A percentile compares a stretch with the other conserved stretches of the same genome.
Evolutionary conservation across 2,113 vertebrate genomes (phyloP).

Genomic region (Macaca nemestrina): DNA sequence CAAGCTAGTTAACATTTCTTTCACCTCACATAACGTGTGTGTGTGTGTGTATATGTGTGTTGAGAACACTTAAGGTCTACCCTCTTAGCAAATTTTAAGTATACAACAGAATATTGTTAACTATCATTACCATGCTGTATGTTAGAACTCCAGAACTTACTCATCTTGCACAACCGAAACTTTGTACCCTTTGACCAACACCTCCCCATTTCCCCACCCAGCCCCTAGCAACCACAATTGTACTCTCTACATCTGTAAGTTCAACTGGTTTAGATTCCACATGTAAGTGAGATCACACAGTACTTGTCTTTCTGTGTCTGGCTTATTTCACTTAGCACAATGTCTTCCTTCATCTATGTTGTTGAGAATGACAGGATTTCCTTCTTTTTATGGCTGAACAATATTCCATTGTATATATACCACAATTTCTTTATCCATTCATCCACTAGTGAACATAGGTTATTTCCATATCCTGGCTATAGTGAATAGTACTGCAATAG

Average conservation of each 20-base stretch:
- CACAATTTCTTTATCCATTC: neutral
- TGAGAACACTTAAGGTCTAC: neutral
- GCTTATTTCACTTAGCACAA: neutral
- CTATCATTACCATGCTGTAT: fast-evolving
- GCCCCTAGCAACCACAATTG: neutral
- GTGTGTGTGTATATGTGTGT: neutral
- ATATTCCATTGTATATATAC: neutral
- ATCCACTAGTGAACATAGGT: too few species aligned
- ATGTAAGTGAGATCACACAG: neutral
- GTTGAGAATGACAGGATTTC: neutral
- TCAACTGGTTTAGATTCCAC: neutral
- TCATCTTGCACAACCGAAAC: neutral
- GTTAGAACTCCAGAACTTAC: neutral
- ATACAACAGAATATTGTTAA: neutral
- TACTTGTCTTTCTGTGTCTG: neutral
- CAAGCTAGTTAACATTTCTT: neutral
- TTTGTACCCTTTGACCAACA: neutral
- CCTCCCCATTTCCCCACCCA: too few species aligned
- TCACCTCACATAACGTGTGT: neutral
- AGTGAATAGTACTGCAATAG: neutral
- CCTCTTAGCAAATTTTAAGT: neutral
- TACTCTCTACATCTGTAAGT: neutral
- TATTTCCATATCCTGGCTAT: neutral
- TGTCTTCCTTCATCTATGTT: neutral
- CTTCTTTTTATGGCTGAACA: neutral